These are phyloP conservation scores for Cerceris rybyensis DNA, from an alignment of 2,888 invertebrate genomes.

Conservation along the genomic window DNA sequence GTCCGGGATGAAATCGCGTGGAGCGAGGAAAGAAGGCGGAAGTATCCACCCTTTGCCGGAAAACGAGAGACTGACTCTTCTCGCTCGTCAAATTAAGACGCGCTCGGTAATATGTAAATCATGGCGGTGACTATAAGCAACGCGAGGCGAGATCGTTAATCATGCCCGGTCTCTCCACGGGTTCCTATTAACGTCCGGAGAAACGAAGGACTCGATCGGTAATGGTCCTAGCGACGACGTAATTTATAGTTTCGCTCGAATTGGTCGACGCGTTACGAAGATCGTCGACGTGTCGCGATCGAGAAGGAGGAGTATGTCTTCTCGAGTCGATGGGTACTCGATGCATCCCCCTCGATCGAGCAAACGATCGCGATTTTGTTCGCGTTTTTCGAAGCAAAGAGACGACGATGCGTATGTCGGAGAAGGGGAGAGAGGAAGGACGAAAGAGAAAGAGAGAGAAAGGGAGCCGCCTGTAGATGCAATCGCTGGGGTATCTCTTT, in stretches of 20 bases:
- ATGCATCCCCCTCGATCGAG: too few species aligned
- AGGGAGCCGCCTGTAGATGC: too few species aligned
- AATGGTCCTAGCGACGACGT: constrained; percentile 52
- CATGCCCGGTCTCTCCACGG: constrained; percentile 49
- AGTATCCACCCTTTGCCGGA: too few species aligned
- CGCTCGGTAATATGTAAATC: constrained; percentile 59
- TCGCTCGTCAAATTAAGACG: constrained; percentile 55
- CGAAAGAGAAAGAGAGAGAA: too few species aligned
- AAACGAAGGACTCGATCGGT: constrained; percentile 59
- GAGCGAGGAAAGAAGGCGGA: background rate
- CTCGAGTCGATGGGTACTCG: too few species aligned
- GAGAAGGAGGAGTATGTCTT: too few species aligned
- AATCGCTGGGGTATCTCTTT: too few species aligned
- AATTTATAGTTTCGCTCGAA: constrained; percentile 59
- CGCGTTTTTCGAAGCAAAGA: too few species aligned
- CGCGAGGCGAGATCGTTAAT: constrained; percentile 59
- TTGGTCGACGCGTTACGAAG: constrained; percentile 35
- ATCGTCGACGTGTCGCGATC: background rate
- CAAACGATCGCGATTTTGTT: too few species aligned
- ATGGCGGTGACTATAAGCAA: constrained; percentile 51
- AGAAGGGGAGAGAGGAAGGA: too few species aligned
- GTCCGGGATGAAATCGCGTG: too few species aligned
- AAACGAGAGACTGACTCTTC: constrained; percentile 1
- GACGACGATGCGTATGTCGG: too few species aligned
- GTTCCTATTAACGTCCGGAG: constrained; percentile 62